Percentiles rank a stretch among this genome's conserved stretches.
Conservation (phyloP, 2,113 vertebrate genomes). For the Dascyllus trimaculatus region DNA sequence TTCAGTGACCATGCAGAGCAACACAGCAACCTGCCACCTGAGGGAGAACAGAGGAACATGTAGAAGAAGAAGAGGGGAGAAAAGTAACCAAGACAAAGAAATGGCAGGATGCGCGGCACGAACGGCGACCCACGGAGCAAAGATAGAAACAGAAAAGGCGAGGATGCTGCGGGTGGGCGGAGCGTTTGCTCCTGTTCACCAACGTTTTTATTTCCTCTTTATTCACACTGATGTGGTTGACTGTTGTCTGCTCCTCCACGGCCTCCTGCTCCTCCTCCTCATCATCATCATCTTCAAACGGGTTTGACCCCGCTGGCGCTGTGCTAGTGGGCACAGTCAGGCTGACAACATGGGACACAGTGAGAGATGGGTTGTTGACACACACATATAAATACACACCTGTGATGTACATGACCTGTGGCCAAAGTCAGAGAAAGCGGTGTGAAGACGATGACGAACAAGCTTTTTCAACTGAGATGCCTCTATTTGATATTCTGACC, state of each 20-base stretch:
- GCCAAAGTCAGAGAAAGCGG: neutral
- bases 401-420: conserved; percentile 15
- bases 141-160: conserved; percentile 33
- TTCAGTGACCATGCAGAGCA: conserved; percentile 75
- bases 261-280: conserved; percentile 81
- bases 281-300: conserved; percentile 92
- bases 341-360: conserved; percentile 88
- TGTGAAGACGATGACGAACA: neutral
- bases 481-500: neutral
- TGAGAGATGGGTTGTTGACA: conserved; percentile 84
- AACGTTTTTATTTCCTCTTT: conserved; percentile 98
- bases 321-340: conserved; percentile 91
- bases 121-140: conserved; percentile 37
- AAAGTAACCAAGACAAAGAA: conserved; percentile 43
- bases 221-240: conserved; percentile 91
- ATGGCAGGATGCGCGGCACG: conserved; percentile 29
- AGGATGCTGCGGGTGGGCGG: conserved; percentile 29
- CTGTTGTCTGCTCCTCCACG: conserved; percentile 59
- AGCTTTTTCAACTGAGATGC: neutral
- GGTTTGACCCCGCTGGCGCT: conserved; percentile 91
- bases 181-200: conserved; percentile 87
- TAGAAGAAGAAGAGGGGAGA: conserved; percentile 14
- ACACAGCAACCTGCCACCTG: conserved; percentile 69
- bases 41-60: conserved; percentile 26
- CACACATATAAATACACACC: conserved; percentile 34